Conservation (phyloP, 2,113 vertebrate species). For the Gymnobelideus leadbeateri region DNA sequence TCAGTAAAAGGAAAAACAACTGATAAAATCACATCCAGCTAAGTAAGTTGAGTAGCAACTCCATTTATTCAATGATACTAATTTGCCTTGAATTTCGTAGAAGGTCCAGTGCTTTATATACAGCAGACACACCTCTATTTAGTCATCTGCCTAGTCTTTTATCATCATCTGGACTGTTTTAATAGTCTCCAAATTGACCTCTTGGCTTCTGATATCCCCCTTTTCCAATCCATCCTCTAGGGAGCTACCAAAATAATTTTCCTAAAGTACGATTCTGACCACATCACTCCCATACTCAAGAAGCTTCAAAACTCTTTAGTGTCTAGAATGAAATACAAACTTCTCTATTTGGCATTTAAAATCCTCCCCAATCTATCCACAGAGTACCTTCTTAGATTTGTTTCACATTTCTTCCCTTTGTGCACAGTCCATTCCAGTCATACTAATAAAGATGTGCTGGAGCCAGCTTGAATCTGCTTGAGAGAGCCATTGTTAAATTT, state of each 20-base stretch:
- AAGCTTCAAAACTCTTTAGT: too few species aligned
- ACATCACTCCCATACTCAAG: too few species aligned
- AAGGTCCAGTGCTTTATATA: neutral
- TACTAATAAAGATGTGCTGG: neutral
- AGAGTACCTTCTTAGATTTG: neutral
- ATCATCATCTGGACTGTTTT: too few species aligned
- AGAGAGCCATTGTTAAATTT: neutral
- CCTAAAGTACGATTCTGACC: too few species aligned
- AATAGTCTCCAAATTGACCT: too few species aligned
- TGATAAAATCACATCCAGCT: neutral
- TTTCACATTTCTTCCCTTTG: neutral
- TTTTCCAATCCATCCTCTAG: too few species aligned
- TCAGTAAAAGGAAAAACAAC: neutral
- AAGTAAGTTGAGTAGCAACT: constrained; percentile 26
- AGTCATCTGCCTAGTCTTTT: too few species aligned
- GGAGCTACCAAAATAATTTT: too few species aligned
- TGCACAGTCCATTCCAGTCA: neutral
- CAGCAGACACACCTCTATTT: too few species aligned
- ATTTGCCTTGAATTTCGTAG: constrained; percentile 1
- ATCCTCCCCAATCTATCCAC: neutral
- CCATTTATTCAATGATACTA: constrained; percentile 2
- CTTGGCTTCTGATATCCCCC: too few species aligned
- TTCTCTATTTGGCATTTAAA: too few species aligned
- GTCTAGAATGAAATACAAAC: too few species aligned
- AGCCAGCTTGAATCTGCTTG: neutral